Conservation (phyloP, 2,888 invertebrate genomes). For the Dorcus parallelipipedus region DNA sequence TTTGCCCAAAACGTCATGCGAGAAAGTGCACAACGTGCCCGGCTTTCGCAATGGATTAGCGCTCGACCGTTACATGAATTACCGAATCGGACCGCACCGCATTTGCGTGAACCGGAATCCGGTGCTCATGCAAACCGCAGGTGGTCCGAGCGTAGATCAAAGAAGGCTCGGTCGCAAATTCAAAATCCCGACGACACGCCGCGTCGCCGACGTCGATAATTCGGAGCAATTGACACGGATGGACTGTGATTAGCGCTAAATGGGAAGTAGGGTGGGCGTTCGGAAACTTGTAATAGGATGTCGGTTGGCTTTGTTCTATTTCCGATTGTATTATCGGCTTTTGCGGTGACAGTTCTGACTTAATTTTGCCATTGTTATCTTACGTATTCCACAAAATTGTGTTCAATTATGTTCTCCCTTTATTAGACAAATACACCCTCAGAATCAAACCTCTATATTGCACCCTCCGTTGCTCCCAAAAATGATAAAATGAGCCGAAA, state of each 20-base stretch:
- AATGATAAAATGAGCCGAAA: too few relatives aligned
- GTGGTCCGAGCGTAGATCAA: conserved; percentile 20
- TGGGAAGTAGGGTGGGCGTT: conserved; percentile 13
- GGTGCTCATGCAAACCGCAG: conserved; percentile 4
- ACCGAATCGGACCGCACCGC: too few relatives aligned
- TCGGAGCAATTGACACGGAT: conserved; percentile 20
- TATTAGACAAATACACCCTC: too few relatives aligned
- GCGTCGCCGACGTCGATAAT: conserved; percentile 15
- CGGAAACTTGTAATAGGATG: not conserved
- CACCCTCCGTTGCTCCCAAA: too few relatives aligned
- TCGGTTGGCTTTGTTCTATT: not conserved
- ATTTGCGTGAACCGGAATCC: too few relatives aligned
- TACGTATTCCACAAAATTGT: too few relatives aligned
- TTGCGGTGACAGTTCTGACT: not conserved
- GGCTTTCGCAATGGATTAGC: too few relatives aligned
- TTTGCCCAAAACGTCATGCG: too few relatives aligned
- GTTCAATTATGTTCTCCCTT: too few relatives aligned
- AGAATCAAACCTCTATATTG: too few relatives aligned
- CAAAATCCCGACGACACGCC: conserved; percentile 14
- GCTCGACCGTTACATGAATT: too few relatives aligned
- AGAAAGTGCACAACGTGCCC: too few relatives aligned
- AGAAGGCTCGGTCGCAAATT: conserved; percentile 19
- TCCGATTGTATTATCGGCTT: not conserved
- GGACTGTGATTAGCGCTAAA: conserved; percentile 19
- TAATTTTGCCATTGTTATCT: not conserved